Conservation (phyloP, 2,888 invertebrate species). For the Monoplex corrugatus region DNA sequence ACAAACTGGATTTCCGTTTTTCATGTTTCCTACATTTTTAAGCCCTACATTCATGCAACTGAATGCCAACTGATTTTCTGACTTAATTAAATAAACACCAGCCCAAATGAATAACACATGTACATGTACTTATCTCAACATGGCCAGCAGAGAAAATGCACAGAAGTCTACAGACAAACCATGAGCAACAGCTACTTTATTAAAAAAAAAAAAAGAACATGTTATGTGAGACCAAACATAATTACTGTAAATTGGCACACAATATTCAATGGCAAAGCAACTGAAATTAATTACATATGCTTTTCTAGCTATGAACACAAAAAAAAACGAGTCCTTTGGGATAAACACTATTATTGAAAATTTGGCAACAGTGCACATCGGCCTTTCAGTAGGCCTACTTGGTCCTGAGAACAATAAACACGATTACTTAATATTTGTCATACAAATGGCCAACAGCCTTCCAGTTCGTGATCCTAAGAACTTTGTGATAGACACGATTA, state of each 20-base stretch:
- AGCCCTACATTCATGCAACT: no score
- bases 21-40: no score
- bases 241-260: background rate
- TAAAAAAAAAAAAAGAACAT: background rate
- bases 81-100: background rate
- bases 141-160: conserved; percentile 5
- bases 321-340: background rate
- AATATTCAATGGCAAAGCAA: conserved; percentile 8
- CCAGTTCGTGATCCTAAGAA: background rate
- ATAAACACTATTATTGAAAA: background rate
- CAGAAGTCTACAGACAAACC: conserved; percentile 13
- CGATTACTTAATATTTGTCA: conserved; percentile 1
- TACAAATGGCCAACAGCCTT: background rate
- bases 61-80: no score
- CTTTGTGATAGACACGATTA: conserved; percentile 40
- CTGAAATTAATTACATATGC: background rate
- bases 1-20: no score
- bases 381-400: background rate
- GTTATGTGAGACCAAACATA: background rate
- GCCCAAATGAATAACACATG: conserved; percentile 8
- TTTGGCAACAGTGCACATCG: conserved; percentile 7
- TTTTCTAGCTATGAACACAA: conserved; percentile 7
- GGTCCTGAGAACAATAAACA: conserved; percentile 5
- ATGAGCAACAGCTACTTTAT: conserved; percentile 13
- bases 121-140: conserved; percentile 8